These are phyloP conservation scores for Pseudomyrmex gracilis DNA, from an alignment of 1,140 invertebrate genomes.

Conservation along the genomic window DNA sequence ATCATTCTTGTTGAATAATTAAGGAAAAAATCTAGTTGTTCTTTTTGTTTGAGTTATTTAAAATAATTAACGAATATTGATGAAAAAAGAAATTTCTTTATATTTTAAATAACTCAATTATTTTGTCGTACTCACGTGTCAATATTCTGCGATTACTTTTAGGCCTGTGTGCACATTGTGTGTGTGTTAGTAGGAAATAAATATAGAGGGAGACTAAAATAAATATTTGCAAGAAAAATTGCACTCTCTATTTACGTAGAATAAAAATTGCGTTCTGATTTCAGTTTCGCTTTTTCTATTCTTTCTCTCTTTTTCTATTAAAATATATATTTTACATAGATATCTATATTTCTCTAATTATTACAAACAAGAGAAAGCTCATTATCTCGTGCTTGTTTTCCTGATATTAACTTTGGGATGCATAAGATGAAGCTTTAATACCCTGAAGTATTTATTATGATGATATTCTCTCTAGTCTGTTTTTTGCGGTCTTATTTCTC, in stretches of 20 bases:
- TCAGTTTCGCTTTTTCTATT: not conserved
- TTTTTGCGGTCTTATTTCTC: not conserved
- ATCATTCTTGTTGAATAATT: not conserved
- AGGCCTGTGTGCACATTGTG: no score
- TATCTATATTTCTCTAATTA: not conserved
- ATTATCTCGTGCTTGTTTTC: not conserved
- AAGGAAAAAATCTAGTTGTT: not conserved
- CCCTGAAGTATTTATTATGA: not conserved
- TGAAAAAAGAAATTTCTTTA: no score
- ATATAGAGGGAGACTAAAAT: not conserved
- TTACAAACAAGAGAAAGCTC: not conserved
- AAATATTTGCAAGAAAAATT: not conserved
- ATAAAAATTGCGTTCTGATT: not conserved
- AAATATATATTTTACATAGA: conserved; percentile 3
- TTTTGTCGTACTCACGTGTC: no score
- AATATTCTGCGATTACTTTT: no score
- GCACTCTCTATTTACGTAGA: not conserved
- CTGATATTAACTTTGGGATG: not conserved
- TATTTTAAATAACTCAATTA: no score
- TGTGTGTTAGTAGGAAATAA: conserved; percentile 13
- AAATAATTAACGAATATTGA: not conserved
- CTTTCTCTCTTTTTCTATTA: not conserved
- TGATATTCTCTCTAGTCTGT: not conserved
- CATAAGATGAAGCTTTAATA: not conserved
- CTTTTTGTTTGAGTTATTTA: not conserved